Conservation (phyloP, 2,888 invertebrate genomes). For the Oscheius sp. region DNA sequence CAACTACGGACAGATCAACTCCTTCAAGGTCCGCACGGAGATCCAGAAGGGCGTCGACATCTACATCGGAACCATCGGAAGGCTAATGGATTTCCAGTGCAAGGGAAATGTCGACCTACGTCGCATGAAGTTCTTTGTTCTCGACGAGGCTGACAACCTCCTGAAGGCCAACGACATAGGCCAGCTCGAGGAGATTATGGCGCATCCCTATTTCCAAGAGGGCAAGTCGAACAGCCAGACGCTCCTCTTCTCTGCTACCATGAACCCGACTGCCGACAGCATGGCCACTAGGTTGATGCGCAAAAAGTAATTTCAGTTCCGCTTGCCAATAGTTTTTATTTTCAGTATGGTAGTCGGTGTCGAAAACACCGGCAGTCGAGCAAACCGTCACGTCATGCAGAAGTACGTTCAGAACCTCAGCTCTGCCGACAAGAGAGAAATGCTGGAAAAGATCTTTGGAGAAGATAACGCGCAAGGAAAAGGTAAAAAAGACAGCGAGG, state of each 20-base stretch:
- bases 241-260: slow-evolving; percentile 64
- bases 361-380: neutral
- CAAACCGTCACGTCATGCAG: slow-evolving; percentile 38
- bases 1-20: slow-evolving; percentile 53
- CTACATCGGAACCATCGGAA: slow-evolving; percentile 83
- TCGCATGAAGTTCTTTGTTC: slow-evolving; percentile 80
- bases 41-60: slow-evolving; percentile 79
- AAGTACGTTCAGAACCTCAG: slow-evolving; percentile 28
- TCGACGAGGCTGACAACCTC: slow-evolving; percentile 87
- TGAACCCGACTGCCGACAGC: slow-evolving; percentile 39
- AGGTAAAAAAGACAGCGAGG: neutral
- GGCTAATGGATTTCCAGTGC: slow-evolving; percentile 80
- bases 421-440: slow-evolving; percentile 33
- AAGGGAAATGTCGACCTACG: slow-evolving; percentile 74
- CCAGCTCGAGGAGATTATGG: slow-evolving; percentile 32
- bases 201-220: neutral
- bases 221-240: slow-evolving; percentile 50
- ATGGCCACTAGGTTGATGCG: slow-evolving; percentile 44
- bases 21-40: neutral
- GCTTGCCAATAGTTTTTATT: neutral
- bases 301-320: slow-evolving; percentile 1
- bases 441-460: slow-evolving; percentile 33
- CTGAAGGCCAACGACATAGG: slow-evolving; percentile 81
- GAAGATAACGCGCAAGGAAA: neutral
- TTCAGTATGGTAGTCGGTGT: slow-evolving; percentile 4